Conservation (phyloP, 2,888 invertebrate genomes). For the Drosophila anceps region DNA sequence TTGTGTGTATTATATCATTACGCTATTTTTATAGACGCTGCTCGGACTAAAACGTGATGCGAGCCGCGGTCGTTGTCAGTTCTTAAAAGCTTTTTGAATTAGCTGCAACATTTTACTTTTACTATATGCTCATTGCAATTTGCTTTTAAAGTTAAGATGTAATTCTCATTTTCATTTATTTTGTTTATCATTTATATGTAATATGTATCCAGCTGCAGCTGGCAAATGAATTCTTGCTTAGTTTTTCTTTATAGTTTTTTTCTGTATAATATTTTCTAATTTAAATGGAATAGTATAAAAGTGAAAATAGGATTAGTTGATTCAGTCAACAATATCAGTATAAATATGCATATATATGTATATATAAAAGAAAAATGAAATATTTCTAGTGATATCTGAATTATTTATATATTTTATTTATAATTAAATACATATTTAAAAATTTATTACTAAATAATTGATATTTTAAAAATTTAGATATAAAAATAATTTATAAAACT, state of each 20-base stretch:
- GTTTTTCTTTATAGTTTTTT: too few relatives aligned
- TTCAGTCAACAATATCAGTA: too few relatives aligned
- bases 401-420: too few relatives aligned
- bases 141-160: not conserved
- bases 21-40: constrained; percentile 51
- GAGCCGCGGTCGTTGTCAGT: constrained; percentile 30
- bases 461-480: too few relatives aligned
- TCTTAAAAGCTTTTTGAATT: constrained; percentile 50
- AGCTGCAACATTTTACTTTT: constrained; percentile 29
- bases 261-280: not conserved
- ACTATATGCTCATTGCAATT: not conserved
- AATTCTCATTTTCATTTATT: not conserved
- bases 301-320: too few relatives aligned
- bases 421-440: too few relatives aligned
- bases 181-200: not conserved
- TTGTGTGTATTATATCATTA: constrained; percentile 47
- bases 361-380: too few relatives aligned
- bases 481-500: too few relatives aligned
- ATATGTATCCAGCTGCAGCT: not conserved
- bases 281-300: not conserved
- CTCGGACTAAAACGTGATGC: constrained; percentile 10
- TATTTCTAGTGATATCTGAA: too few relatives aligned
- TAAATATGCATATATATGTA: too few relatives aligned
- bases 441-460: too few relatives aligned
- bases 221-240: not conserved